Base-by-base conservation (phyloP, 2,888 invertebrate genomes). In the Oxystoma pomonae region DNA sequence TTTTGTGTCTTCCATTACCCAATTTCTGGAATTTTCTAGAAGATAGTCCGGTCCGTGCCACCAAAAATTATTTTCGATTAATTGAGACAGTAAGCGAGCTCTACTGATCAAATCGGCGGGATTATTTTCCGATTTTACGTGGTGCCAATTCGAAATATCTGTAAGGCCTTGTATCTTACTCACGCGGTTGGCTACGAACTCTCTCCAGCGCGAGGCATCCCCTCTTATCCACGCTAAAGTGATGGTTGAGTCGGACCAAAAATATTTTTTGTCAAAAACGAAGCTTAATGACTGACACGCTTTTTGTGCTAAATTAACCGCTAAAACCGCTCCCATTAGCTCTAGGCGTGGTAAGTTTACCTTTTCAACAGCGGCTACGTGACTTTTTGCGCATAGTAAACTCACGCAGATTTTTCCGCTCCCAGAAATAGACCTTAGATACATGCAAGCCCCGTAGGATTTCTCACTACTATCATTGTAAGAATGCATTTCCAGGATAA, bases 391-490 rank as follows among this genome's bases (percentile, higher is more conserved):
- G 20, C 62, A 65, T 17, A 65, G n/a, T 20, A 59, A 9, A 9
- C 35, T 35, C 35, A 35, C 35, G 12, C 35, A 35, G 12, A 35
- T 35, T 35, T 35, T 35, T 35, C 35, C 35, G 12, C 12, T 35
- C 5, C 5, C 35, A 12, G 35, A 35, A 35, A 35, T 35, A 35
- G 35, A 35, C 12, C 35, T 35, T 35, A 35, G 12, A 12, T 35
- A 35, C 3, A 35, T 35, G 35, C 35, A 35, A 3, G 5, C 35
- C 3, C 35, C 35, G 12, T 35, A 35, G 12, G 35, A 3, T 35
- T 20, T 56, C 58, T 62, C 58, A 20, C 60, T 58, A 16, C 61
- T 61, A 53, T 68, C 65, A 5, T 55, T 20, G 55, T 66, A 68
- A 1, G 62, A 58, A 50, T 66, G 65, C 7, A 64, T 16, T 55